A percentile compares a stretch with the other conserved stretches of the same genome.
Evolutionary conservation across 2,113 vertebrate genomes (phyloP).

Genomic region (Pontoporia blainvillei): DNA sequence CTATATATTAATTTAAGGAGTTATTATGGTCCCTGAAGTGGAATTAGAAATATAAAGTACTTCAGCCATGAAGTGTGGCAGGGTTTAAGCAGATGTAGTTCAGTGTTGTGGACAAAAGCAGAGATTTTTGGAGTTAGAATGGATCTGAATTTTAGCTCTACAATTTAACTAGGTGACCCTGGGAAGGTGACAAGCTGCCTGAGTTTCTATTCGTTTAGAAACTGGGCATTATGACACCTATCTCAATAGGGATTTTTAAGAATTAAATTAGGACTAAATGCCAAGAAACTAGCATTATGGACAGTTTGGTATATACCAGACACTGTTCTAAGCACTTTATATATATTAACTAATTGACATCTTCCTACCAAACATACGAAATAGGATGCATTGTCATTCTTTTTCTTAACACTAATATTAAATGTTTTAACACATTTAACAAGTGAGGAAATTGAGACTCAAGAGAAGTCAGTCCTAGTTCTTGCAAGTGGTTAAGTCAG

Average conservation of each 20-base stretch:
- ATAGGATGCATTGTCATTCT: not conserved
- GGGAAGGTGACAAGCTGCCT: not conserved
- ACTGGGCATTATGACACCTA: not conserved
- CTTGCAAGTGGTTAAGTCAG: not conserved
- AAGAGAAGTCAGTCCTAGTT: not conserved
- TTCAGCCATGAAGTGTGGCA: not conserved
- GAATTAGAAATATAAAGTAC: not conserved
- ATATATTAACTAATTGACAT: not conserved
- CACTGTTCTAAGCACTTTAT: not conserved
- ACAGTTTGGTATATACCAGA: not conserved
- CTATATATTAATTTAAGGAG: not conserved
- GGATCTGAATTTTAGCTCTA: not conserved
- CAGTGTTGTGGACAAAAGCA: not conserved
- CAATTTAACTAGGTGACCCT: not conserved
- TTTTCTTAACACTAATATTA: not conserved
- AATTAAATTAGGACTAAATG: not conserved
- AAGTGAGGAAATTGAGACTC: not conserved
- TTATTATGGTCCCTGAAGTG: not conserved
- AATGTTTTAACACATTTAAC: not conserved
- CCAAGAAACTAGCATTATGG: not conserved
- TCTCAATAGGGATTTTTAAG: not conserved
- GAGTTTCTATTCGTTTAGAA: not conserved
- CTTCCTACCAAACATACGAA: not conserved
- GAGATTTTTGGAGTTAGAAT: not conserved
- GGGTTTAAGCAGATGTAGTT: not conserved